Evolutionary conservation across 2,888 invertebrate species (phyloP), one percentile per base, ranked within the genome.

Genomic region (Ochropleura plecta): DNA sequence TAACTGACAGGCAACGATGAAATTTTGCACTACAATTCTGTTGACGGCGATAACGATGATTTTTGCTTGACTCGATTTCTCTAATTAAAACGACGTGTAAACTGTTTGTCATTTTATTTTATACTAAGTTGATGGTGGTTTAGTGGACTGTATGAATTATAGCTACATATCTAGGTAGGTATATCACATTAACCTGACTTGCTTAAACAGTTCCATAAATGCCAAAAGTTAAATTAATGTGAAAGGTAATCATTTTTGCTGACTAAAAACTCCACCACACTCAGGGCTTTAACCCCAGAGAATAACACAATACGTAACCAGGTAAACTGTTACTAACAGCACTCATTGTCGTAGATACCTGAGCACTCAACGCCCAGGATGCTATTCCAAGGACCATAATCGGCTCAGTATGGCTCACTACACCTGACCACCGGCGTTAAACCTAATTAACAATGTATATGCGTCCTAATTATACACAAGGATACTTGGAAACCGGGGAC

Each of bases 371-470:
- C 76, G 55, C 62, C n/a, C 62, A 78, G 68, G 67, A 72, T 63
- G 68, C 79, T 83, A 80, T 78, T 83, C 70, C 59, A 65, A 68
- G 63, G 40, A 60, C 63, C 59, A 60, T 86, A 85, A 84, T 84
- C 82, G 84, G 78, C 85, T 88, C 86, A 84, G 78, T 82, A 89
- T 87, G 84, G 88, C 87, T 89, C 86, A 88, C 88, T 87, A 89
- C 92, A 92, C 92, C 92, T 92, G 92, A 91, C 90, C 91, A 89
- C 84, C 68, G 73, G 81, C 81, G 87, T 91, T 90, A 90, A 86
- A 86, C 86, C 78, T 86, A 90, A 92, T 92, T 92, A 92, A 90
- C 88, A 88, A 90, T 89, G 88, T 86, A 90, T 84, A 83, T 73
- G 72, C 76, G 64, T 57, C 77, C 80, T 82, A 81, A 86, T 84